These are phyloP conservation scores for Isurus oxyrinchus DNA, from an alignment of 2,113 vertebrate species.

Conservation along the genomic window DNA sequence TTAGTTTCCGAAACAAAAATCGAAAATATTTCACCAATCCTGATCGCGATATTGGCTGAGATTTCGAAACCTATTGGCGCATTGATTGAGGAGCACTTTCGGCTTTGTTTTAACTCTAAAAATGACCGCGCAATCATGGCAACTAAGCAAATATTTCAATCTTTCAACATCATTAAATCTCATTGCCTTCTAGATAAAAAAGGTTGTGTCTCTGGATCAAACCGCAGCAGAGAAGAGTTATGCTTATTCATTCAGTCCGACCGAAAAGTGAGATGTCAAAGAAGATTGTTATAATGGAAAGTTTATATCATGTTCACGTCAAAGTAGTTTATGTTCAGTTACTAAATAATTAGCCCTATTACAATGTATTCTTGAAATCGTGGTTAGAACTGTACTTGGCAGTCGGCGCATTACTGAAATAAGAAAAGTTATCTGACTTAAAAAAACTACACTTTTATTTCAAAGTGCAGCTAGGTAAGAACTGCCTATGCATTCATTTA, in stretches of 20 bases:
- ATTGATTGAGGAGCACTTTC: no score
- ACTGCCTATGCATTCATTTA: background rate
- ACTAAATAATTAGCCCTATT: background rate
- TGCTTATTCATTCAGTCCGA: background rate
- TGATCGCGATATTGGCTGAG: background rate
- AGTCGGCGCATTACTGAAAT: no score
- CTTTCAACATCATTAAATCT: background rate
- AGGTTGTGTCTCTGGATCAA: background rate
- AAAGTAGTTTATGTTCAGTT: background rate
- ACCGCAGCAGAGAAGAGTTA: background rate
- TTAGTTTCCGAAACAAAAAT: background rate
- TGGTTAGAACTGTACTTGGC: background rate
- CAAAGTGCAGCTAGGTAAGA: background rate
- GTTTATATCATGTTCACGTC: background rate
- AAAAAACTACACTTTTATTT: background rate
- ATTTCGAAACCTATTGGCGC: background rate
- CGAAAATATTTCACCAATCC: background rate
- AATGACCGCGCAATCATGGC: background rate
- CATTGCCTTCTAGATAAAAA: background rate
- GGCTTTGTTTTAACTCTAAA: background rate
- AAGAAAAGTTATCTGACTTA: no score
- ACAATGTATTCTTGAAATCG: background rate
- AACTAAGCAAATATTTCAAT: background rate
- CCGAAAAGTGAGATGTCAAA: background rate
- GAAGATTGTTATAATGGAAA: background rate